Conservation (phyloP, 1,140 invertebrate species). For the Geopemphigus sp. region DNA sequence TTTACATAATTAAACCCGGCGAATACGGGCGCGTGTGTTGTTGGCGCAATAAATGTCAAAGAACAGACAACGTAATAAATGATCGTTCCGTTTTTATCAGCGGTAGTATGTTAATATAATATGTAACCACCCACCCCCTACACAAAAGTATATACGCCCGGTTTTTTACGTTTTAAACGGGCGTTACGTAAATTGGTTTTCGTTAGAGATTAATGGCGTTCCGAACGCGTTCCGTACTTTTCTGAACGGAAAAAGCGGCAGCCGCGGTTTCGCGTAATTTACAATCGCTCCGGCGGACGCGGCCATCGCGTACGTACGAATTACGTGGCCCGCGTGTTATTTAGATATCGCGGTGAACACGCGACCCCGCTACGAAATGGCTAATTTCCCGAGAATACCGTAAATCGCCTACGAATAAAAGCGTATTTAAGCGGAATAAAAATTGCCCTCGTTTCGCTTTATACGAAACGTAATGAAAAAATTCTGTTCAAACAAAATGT, state of each 20-base stretch:
- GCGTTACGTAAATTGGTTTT: not conserved
- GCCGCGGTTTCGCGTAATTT: too few species aligned
- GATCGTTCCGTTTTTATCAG: conserved; percentile 7
- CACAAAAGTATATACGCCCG: not conserved
- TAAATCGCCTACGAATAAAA: not conserved
- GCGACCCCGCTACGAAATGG: too few species aligned
- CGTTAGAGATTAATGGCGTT: not conserved
- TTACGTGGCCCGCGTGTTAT: too few species aligned
- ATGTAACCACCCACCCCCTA: too few species aligned
- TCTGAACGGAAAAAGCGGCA: too few species aligned
- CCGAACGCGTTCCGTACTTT: too few species aligned
- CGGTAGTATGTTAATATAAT: conserved; percentile 27
- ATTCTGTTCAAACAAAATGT: not conserved
- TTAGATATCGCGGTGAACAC: not conserved
- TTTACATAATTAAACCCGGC: conserved; percentile 24
- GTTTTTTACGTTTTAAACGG: not conserved
- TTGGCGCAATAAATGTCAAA: conserved; percentile 33
- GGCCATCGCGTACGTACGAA: not conserved
- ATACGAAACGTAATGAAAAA: not conserved
- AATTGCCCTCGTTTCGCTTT: too few species aligned
- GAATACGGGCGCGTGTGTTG: not conserved
- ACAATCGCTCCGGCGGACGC: too few species aligned
- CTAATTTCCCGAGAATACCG: too few species aligned
- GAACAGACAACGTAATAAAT: conserved; percentile 10
- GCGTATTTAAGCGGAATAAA: too few species aligned